Base-by-base conservation (phyloP, 2,797 vertebrate species). In the Anguilla marmorata region DNA sequence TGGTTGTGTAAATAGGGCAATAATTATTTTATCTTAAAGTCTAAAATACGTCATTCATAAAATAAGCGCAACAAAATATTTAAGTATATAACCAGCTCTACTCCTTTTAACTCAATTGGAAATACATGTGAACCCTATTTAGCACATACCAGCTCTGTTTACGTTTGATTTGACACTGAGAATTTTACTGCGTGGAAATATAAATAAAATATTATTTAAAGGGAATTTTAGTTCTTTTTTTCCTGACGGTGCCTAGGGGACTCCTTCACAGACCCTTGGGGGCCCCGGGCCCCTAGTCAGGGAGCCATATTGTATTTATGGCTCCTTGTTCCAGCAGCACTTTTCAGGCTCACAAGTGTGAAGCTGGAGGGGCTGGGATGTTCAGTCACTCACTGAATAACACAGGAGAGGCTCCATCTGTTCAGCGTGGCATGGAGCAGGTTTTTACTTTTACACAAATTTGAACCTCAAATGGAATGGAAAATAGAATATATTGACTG, bases 401-500 rank as follows among this genome's bases (percentile, higher is more conserved):
- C 19, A 41, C 12, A 37, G 16, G 8, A 76, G 74, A 79, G 37
- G 74, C 74, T 45, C 74, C 74, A 79, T 79, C 74, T 79, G 74
- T 41, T 79, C 37, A 21, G 14, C 7, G 33, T 41, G 74, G 33
- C 33, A 41, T 6, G 30, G n/a, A 79, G 33, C 74, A 79, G 74
- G 33, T 79, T 79, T 79, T 79, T 21, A 79, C 33, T 79, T 79
- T 45, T 45, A 79, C 74, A 79, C 74, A 16, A n/a, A 45, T 21
- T 41, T 79, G 74, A 45, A 41, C 74, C 37, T 76, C 72, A 76
- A 76, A 37, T 76, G 72, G 72, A 76, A 76, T 37, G 74, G 74
- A 41, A 79, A 79, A 79, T 45, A 8, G 74, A 79, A 41, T 41
- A 41, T 79, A 79, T 79, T 19, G 30, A 41, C 74, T 45, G 74